Conservation (phyloP, 2,113 vertebrate species). For the Glaucomys volans region DNA sequence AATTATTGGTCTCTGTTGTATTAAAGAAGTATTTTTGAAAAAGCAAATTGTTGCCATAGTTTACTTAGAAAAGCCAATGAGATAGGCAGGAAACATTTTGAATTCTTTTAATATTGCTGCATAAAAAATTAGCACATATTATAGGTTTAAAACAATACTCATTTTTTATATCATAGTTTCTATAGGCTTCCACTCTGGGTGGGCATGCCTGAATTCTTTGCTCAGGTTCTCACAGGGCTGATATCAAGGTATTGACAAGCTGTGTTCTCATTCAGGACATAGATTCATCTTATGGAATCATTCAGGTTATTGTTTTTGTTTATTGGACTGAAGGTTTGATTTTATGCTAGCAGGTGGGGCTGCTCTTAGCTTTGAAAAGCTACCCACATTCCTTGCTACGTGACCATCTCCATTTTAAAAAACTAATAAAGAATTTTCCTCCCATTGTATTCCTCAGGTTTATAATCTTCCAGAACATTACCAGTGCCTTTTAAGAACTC, state of each 20-base stretch:
- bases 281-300: not conserved
- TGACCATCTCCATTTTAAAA: not conserved
- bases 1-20: not conserved
- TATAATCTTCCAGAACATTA: not conserved
- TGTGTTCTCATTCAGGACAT: not conserved
- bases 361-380: not conserved
- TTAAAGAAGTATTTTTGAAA: not conserved
- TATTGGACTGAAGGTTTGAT: not conserved
- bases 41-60: not conserved
- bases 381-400: not conserved
- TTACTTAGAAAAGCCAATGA: not conserved
- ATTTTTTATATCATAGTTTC: not conserved
- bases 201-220: not conserved
- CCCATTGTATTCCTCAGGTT: not conserved
- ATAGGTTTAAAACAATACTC: not conserved
- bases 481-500: not conserved
- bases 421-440: not conserved
- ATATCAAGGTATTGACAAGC: not conserved
- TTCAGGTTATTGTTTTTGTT: not conserved
- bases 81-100: not conserved
- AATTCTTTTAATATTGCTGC: not conserved
- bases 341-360: not conserved
- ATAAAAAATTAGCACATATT: not conserved
- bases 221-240: not conserved
- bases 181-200: not conserved